Percentiles rank a stretch among this genome's conserved stretches.
These are phyloP conservation scores for Thymelicus sylvestris DNA, from an alignment of 2,888 invertebrate genomes.

Conservation along the genomic window DNA sequence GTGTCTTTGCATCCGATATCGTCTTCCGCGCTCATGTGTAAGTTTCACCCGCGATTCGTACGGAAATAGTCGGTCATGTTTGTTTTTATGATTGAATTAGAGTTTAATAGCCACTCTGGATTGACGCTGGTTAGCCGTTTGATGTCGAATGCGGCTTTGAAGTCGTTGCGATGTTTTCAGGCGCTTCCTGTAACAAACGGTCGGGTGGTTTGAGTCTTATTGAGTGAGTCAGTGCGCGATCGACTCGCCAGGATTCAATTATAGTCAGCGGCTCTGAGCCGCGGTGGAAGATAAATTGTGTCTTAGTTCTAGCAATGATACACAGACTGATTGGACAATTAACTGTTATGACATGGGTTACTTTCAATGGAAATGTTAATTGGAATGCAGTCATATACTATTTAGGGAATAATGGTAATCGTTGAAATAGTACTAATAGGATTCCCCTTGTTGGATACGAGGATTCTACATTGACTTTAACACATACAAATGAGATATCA, in stretches of 20 bases:
- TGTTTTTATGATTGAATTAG: constrained; percentile 80
- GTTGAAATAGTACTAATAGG: not conserved
- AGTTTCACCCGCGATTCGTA: constrained; percentile 58
- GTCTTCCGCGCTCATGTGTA: constrained; percentile 71
- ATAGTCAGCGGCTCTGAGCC: constrained; percentile 26
- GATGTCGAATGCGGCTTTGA: constrained; percentile 69
- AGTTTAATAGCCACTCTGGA: constrained; percentile 66
- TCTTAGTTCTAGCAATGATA: constrained; percentile 27
- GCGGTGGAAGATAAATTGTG: constrained; percentile 32
- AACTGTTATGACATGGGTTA: constrained; percentile 30
- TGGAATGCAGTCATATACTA: constrained; percentile 32
- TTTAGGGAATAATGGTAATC: constrained; percentile 12
- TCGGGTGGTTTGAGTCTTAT: constrained; percentile 62
- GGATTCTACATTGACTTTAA: too few species aligned
- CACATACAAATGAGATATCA: too few species aligned
- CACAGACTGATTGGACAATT: constrained; percentile 29
- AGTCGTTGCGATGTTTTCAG: constrained; percentile 59
- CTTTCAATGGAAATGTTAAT: constrained; percentile 20
- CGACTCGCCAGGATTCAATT: constrained; percentile 34
- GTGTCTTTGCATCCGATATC: constrained; percentile 46
- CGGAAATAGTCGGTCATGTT: constrained; percentile 75
- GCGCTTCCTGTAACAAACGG: constrained; percentile 75
- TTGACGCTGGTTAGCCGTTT: constrained; percentile 62
- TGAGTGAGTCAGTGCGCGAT: constrained; percentile 51
- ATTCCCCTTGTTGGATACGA: too few species aligned